A percentile compares a stretch with the other conserved stretches of the same genome.
These are phyloP conservation scores for Linhomoeus sp. DNA, from an alignment of 2,888 invertebrate species.

Conservation along the genomic window DNA sequence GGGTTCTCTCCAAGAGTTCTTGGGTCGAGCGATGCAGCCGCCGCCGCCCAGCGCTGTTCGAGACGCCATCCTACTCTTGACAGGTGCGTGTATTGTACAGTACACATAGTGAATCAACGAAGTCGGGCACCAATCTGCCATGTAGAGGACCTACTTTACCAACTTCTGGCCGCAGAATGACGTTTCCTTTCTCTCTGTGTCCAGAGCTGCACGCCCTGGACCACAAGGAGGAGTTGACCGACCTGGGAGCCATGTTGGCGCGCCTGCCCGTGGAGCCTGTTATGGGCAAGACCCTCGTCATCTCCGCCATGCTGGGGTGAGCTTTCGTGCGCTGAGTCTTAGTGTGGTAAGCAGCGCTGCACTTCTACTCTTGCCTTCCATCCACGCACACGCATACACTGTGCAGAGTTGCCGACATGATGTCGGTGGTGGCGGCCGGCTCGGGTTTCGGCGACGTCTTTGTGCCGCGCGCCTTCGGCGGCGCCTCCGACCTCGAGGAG, in stretches of 20 bases:
- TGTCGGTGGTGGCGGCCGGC: conserved; percentile 79
- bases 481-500: conserved; percentile 48
- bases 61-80: conserved; percentile 65
- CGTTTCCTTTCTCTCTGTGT: neutral
- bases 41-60: conserved; percentile 94
- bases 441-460: conserved; percentile 90
- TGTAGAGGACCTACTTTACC: too few relatives aligned
- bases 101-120: too few relatives aligned
- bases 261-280: conserved; percentile 85
- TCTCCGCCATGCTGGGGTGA: conserved; percentile 59
- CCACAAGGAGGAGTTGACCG: conserved; percentile 62
- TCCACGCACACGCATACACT: too few relatives aligned
- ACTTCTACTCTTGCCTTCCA: neutral
- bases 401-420: conserved; percentile 66
- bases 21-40: conserved; percentile 76
- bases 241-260: conserved; percentile 75
- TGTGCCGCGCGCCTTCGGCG: conserved; percentile 38
- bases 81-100: conserved; percentile 26
- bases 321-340: conserved; percentile 6
- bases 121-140: too few relatives aligned
- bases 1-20: conserved; percentile 76
- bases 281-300: conserved; percentile 85
- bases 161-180: too few relatives aligned
- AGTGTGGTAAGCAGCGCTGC: neutral
- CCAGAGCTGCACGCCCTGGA: conserved; percentile 48